phyloP scores from a whole-genome alignment of 2,113 vertebrate genomes.

The Dromas ardeola region DNA sequence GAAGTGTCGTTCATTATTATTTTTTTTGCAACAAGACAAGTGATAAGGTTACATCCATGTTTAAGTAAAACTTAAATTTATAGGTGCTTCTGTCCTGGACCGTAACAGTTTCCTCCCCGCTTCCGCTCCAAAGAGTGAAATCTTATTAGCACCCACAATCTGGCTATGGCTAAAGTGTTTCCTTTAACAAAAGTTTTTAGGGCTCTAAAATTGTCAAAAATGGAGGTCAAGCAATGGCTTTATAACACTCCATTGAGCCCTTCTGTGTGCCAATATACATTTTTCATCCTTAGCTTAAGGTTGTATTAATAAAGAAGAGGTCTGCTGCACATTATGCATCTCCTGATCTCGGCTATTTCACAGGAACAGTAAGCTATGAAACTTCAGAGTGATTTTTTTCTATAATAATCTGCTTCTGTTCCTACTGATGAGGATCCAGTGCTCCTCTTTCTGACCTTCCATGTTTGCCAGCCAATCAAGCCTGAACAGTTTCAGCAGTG shows the following conservation, averaged over 20 bases:
- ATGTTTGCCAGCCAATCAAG: constrained; percentile 67
- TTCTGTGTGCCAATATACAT: constrained; percentile 48
- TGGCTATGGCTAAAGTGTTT: neutral
- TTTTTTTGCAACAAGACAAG: neutral
- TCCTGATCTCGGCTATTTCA: constrained; percentile 51
- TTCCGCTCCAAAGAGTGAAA: neutral
- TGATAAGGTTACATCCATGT: neutral
- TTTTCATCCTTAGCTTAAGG: constrained; percentile 70
- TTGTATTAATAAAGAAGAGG: constrained; percentile 71
- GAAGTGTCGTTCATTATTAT: neutral
- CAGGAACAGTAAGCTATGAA: constrained; percentile 65
- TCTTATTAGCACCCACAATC: neutral
- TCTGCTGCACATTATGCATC: constrained; percentile 69
- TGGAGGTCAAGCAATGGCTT: constrained; percentile 40
- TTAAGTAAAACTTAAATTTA: neutral
- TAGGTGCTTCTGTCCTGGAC: neutral
- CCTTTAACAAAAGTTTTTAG: constrained; percentile 42
- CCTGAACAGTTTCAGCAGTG: constrained; percentile 55
- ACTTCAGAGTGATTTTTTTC: constrained; percentile 56
- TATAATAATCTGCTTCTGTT: constrained; percentile 67
- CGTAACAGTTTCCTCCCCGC: neutral
- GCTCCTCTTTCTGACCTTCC: constrained; percentile 68
- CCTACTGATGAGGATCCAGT: constrained; percentile 67
- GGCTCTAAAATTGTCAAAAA: constrained; percentile 52
- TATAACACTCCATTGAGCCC: constrained; percentile 43